Base-by-base conservation (phyloP, 1,140 invertebrate genomes). In the Drosophila ironensis region DNA sequence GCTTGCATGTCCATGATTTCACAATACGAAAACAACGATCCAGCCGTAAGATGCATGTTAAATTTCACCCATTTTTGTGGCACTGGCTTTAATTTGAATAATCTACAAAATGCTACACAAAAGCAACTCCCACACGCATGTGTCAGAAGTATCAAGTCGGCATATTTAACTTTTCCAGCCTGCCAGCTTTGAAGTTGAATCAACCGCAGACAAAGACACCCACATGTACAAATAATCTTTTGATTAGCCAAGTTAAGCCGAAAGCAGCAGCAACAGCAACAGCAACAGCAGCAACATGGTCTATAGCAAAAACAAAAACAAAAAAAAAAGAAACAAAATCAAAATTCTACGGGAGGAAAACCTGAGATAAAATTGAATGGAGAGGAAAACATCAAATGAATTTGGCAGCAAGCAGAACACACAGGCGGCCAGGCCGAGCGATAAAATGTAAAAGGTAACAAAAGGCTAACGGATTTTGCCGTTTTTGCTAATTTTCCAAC, bases 221-320 rank as follows among this genome's bases (percentile, higher is more conserved):
- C 40, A 57, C 51, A 20, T 4, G 24, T 22, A 27, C 19, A 19
- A 40, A 46, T 64, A 48, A 63, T 47, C 57, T 63, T 48, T 38
- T 63, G 60, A 63, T 64, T 64, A 48, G 60, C 60, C 59, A 64
- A 63, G 42, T 48, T 48, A 48, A 48, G 28, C 35, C 22, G 35
- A 22, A 28, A 24, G 54, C 38, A 27, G 40, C 11, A 38, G 27
- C 53, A 8, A 14, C 30, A 5, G 25, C n/a, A 9, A 16, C 4
- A 4, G 46, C 8, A 25, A 41, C 22, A 44, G 33, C 53, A 44
- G 30, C 25, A 59, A 59, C 54, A 14, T 33, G 35, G 7, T 38
- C 6, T 6, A 4, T 6, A 35, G 33, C 33, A 35, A 35, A 4
- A 25, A 44, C 16, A 53, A 46, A 48, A 9, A 30, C 41, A 30